phyloP scores from a whole-genome alignment of 2,888 invertebrate species.

The Eristalinus aeneus region DNA sequence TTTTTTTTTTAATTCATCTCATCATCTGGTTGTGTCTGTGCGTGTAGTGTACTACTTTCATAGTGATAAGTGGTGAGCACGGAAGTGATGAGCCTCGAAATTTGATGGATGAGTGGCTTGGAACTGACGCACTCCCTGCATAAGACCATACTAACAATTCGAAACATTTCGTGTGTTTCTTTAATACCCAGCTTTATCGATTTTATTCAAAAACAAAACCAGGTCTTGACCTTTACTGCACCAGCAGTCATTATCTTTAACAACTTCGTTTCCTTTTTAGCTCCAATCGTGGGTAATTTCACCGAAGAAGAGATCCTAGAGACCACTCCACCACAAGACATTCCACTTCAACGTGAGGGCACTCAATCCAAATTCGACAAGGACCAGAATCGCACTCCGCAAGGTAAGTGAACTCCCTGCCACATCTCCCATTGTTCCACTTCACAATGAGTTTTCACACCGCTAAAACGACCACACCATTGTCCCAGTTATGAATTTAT shows the following conservation, averaged over 20 bases:
- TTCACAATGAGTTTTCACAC: background rate
- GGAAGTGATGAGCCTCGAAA: background rate
- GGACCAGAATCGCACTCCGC: conserved; percentile 50
- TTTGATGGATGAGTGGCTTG: background rate
- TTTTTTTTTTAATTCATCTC: background rate
- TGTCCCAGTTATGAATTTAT: conserved; percentile 50
- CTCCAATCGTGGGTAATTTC: conserved; percentile 59
- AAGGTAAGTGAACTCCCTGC: conserved; percentile 27
- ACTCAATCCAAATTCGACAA: conserved; percentile 49
- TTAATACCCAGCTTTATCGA: background rate
- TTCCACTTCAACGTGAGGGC: conserved; percentile 50
- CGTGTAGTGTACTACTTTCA: background rate
- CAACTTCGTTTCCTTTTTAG: conserved; percentile 15
- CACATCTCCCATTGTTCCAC: background rate
- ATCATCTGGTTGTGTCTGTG: background rate
- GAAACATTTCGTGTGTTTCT: no score
- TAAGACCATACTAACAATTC: no score
- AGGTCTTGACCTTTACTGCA: background rate
- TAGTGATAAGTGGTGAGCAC: background rate
- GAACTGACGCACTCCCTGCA: background rate
- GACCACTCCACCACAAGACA: conserved; percentile 55
- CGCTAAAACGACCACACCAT: background rate
- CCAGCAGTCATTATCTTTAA: background rate
- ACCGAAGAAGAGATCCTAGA: conserved; percentile 59
- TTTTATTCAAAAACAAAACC: background rate